phyloP scores from a whole-genome alignment of 2,797 vertebrate species.

The Botia kubotai region DNA sequence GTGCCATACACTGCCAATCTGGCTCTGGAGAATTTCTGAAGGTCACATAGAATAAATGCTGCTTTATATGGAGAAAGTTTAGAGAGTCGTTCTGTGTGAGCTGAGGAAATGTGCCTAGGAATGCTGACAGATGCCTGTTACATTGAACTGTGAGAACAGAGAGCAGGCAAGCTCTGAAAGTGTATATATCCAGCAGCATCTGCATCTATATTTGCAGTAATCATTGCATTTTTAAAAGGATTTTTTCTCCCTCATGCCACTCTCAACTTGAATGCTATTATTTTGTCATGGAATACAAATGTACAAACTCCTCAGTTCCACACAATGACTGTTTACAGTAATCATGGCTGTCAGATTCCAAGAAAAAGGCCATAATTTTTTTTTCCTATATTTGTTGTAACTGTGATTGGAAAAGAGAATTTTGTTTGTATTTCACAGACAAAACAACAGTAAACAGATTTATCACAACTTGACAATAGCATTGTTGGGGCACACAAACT shows the following conservation, averaged over 20 bases:
- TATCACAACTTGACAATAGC: neutral
- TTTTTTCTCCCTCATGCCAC: neutral
- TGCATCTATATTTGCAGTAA: neutral
- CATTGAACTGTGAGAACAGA: neutral
- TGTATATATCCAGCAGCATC: neutral
- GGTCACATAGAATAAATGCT: constrained; percentile 48
- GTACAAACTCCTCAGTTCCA: neutral
- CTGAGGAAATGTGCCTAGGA: constrained; percentile 16
- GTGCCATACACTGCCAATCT: constrained; percentile 43
- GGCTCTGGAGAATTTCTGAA: constrained; percentile 54
- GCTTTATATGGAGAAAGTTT: constrained; percentile 25
- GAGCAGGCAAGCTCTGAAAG: constrained; percentile 12
- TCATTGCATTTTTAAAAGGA: no score
- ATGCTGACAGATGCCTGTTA: neutral
- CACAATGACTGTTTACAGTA: neutral
- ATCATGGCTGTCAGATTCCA: no score
- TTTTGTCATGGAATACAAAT: neutral
- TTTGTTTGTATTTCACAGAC: no score
- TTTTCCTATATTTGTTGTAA: no score
- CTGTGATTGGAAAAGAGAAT: no score
- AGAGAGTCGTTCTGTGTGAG: constrained; percentile 19
- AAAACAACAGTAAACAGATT: no score
- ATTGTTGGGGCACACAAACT: neutral
- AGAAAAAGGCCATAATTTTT: no score
- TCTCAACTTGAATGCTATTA: neutral